phyloP scores from a whole-genome alignment of 1,140 invertebrate species.

The Sweltsa coloradensis region DNA sequence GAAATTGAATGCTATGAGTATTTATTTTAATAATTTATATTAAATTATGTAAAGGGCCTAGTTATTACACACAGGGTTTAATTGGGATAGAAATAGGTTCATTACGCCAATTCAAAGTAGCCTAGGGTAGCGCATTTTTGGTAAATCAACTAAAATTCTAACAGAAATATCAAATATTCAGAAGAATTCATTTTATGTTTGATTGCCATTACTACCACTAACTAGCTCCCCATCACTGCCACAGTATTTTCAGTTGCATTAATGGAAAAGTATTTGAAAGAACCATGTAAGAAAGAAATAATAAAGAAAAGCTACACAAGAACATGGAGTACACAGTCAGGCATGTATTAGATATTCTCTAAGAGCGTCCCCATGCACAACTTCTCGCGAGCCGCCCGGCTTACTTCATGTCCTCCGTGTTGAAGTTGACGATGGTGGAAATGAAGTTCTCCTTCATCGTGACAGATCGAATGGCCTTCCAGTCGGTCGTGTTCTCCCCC shows the following conservation, averaged over 20 bases:
- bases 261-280: neutral
- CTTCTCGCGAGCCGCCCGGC: slow-evolving; percentile 24
- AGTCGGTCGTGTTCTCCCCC: slow-evolving; percentile 79
- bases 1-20: too few relatives aligned
- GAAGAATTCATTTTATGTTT: too few relatives aligned
- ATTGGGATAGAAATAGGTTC: too few relatives aligned
- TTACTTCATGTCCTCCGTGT: slow-evolving; percentile 50
- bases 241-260: neutral
- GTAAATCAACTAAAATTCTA: neutral
- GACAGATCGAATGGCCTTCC: slow-evolving; percentile 82
- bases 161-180: slow-evolving; percentile 1
- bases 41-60: too few relatives aligned
- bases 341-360: neutral
- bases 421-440: slow-evolving; percentile 54
- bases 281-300: neutral
- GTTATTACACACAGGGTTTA: too few relatives aligned
- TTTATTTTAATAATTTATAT: too few relatives aligned
- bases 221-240: too few relatives aligned
- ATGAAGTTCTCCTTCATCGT: slow-evolving; percentile 59
- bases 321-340: neutral
- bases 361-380: neutral
- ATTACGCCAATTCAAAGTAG: too few relatives aligned
- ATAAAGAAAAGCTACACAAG: neutral
- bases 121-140: neutral
- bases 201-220: too few relatives aligned